phyloP scores from a whole-genome alignment of 1,140 invertebrate species.

The Hirudo medicinalis region DNA sequence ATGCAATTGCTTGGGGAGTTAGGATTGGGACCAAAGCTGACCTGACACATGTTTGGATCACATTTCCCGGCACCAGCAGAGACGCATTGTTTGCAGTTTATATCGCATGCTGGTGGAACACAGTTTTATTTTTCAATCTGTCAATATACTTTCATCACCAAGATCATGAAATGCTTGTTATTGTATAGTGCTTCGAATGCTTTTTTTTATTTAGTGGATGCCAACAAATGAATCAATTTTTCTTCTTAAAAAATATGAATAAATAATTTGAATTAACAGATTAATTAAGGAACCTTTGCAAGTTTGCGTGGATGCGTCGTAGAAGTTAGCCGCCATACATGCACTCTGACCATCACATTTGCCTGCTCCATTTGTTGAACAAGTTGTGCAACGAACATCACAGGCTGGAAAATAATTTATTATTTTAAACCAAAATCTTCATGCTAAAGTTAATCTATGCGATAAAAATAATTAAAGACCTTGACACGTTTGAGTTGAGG shows the following conservation, averaged over 20 bases:
- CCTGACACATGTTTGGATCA: background rate
- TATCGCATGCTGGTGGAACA: background rate
- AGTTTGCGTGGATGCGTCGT: background rate
- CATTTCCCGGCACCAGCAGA: constrained; percentile 14
- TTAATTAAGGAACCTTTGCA: background rate
- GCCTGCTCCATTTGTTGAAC: constrained; percentile 2
- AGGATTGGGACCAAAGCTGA: constrained; percentile 6
- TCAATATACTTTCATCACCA: too few species aligned
- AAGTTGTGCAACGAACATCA: background rate
- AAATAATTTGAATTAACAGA: background rate
- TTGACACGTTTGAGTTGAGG: constrained; percentile 13
- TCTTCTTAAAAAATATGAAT: too few species aligned
- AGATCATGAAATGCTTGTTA: too few species aligned
- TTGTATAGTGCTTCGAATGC: too few species aligned
- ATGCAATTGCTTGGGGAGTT: background rate
- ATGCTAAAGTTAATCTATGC: background rate
- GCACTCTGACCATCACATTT: constrained; percentile 14
- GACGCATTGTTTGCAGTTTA: constrained; percentile 12
- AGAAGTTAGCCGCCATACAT: background rate
- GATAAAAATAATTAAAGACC: background rate
- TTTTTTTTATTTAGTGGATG: too few species aligned
- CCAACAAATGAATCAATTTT: too few species aligned
- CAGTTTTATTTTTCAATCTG: too few species aligned
- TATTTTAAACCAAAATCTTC: too few species aligned
- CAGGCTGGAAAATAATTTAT: constrained; percentile 3